These are phyloP conservation scores for Drosophila pruinosa DNA, from an alignment of 1,140 invertebrate species.

Conservation along the genomic window DNA sequence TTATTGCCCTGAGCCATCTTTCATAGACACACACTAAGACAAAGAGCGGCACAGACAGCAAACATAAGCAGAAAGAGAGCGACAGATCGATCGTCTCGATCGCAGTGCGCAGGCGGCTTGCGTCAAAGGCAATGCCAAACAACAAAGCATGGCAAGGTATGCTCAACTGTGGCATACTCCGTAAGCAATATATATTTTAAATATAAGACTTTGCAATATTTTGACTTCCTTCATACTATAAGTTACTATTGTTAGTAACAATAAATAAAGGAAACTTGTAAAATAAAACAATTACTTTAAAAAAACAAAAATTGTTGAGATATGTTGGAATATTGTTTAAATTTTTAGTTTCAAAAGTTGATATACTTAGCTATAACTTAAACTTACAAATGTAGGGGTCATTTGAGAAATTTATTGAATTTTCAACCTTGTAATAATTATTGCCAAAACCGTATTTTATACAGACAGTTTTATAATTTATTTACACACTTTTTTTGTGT, in stretches of 20 bases:
- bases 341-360: not conserved
- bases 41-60: constrained; percentile 3
- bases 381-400: no score
- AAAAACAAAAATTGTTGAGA: no score
- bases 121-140: constrained; percentile 12
- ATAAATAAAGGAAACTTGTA: no score
- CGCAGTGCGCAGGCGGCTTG: constrained; percentile 13
- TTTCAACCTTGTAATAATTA: no score
- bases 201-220: not conserved
- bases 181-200: no score
- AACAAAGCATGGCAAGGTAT: not conserved
- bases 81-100: not conserved
- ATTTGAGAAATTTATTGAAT: no score
- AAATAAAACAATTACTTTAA: no score
- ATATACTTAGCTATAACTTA: not conserved
- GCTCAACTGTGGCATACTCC: not conserved
- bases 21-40: constrained; percentile 28
- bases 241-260: no score
- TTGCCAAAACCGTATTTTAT: no score
- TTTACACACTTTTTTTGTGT: no score
- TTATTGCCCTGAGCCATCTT: constrained; percentile 65
- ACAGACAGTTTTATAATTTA: no score
- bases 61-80: constrained; percentile 4
- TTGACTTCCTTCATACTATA: not conserved
- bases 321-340: no score